Evolutionary conservation across 2,797 vertebrate species (phyloP), one percentile per base, ranked within the genome.

Genomic region (Hyperoplus lanceolatus): DNA sequence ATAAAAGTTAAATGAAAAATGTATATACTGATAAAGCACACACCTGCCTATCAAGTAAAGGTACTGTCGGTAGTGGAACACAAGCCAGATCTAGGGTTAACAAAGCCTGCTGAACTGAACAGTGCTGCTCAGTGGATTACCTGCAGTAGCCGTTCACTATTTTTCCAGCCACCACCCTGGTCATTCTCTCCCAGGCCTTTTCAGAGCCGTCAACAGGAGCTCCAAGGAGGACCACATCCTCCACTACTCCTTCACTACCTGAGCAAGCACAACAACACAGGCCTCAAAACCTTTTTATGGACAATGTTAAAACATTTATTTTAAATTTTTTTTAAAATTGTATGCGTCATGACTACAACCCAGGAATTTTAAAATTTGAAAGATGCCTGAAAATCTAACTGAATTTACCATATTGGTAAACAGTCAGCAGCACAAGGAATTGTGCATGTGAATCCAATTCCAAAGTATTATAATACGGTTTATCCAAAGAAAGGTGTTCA

Each of bases 111-210:
- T 29, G 29, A 29, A 29, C 29, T 29, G 29, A 29, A 29, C 29
- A 29, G 29, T 29, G 29, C 29, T 29, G 29, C 29, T 29, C 29
- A 29, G 29, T 29, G 21, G 10, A 55, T 87, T 75, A 99, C 98
- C 98, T 98, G 97, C 97, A 96, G 78, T 97, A 99, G 50, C 97
- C 97, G 0, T 99, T 99, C n/a, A 99, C 86, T 76, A 99, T 97
- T 93, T 94, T 96, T 58, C 98, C 98, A 0, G 97, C 96, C 64
- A 99, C 97, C 15, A 99, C 97, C 54, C 82, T 96, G 8, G 93
- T 89, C 70, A 99, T 92, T 8, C 93, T 90, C 63, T 96, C 94
- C 98, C 98, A 99, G 73, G 95, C 83, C 88, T 96, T 98, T 87
- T 96, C 95, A 0, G 97, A 97, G 42, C 98, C 98, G 2, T 99